A percentile compares a stretch with the other conserved stretches of the same genome.
Evolutionary conservation across 2,113 vertebrate genomes (phyloP).

Genomic region (Cyprinodon tularosa): DNA sequence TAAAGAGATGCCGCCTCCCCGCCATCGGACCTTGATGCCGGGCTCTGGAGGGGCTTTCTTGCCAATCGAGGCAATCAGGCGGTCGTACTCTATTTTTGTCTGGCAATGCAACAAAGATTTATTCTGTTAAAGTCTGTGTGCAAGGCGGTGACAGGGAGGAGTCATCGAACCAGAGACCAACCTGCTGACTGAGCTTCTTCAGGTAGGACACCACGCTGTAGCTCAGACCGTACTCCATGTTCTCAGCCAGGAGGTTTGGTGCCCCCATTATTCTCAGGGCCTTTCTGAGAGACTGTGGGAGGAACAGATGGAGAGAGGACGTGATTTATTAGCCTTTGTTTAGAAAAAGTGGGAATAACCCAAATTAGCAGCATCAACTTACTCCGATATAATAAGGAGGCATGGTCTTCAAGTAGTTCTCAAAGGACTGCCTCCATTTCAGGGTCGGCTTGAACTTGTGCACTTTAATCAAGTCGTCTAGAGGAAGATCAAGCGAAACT

Average conservation of each 20-base stretch:
- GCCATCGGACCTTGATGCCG: constrained; percentile 92
- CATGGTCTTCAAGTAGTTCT: constrained; percentile 98
- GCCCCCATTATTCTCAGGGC: constrained; percentile 97
- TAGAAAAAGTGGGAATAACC: not conserved
- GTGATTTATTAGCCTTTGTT: not conserved
- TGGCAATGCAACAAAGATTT: constrained; percentile 49
- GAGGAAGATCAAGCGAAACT: constrained; percentile 21
- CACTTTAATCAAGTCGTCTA: constrained; percentile 97
- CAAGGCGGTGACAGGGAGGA: not conserved
- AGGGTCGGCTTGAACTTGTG: constrained; percentile 96
- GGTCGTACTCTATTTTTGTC: constrained; percentile 96
- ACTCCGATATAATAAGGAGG: constrained; percentile 97
- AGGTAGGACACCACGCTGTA: constrained; percentile 98
- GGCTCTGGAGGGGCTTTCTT: constrained; percentile 87
- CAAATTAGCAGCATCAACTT: constrained; percentile 47
- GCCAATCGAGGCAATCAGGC: constrained; percentile 90
- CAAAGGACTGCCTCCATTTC: constrained; percentile 97
- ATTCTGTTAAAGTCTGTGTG: too few species aligned
- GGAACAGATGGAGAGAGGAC: not conserved
- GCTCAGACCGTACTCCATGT: constrained; percentile 96
- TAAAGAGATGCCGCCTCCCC: constrained; percentile 85
- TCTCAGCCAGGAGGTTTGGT: constrained; percentile 94
- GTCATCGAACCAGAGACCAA: constrained; percentile 40
- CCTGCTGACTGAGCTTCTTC: constrained; percentile 99
- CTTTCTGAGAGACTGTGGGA: constrained; percentile 89